A percentile compares a stretch with the other conserved stretches of the same genome.
These are phyloP conservation scores for Carterocephalus palaemon DNA, from an alignment of 2,888 invertebrate species.

Conservation along the genomic window DNA sequence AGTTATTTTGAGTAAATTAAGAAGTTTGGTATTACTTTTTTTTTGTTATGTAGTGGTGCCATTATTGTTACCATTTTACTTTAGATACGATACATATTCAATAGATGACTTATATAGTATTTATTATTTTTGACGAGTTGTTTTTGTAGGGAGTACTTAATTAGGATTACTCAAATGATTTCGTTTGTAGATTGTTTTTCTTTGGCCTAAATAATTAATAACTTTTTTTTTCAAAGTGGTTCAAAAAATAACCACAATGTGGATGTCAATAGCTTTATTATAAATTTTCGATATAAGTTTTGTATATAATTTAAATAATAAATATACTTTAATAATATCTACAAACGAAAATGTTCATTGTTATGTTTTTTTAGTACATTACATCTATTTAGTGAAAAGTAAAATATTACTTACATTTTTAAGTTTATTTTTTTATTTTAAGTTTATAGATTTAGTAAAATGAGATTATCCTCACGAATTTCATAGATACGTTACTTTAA, in stretches of 20 bases:
- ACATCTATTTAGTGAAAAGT: slow-evolving; percentile 27
- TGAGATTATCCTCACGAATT: slow-evolving; percentile 35
- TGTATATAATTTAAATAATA: no score
- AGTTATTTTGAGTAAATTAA: neutral
- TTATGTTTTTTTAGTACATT: slow-evolving; percentile 28
- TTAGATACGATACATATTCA: slow-evolving; percentile 34
- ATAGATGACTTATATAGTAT: neutral
- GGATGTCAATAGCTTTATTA: no score
- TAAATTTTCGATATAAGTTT: no score
- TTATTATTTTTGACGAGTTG: slow-evolving; percentile 46
- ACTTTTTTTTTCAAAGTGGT: no score
- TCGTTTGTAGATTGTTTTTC: slow-evolving; percentile 3
- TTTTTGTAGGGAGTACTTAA: slow-evolving; percentile 39
- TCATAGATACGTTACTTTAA: slow-evolving; percentile 24
- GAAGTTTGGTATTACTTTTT: slow-evolving; percentile 2
- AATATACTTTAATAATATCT: no score
- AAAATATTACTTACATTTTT: slow-evolving; percentile 25
- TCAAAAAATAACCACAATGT: no score
- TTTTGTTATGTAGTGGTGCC: slow-evolving; percentile 54
- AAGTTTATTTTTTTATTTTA: slow-evolving; percentile 25
- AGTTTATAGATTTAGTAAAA: slow-evolving; percentile 27
- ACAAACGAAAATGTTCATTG: no score
- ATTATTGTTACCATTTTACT: slow-evolving; percentile 68
- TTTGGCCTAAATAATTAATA: no score
- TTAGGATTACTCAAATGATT: slow-evolving; percentile 29